A percentile compares a stretch with the other conserved stretches of the same genome.
These are phyloP conservation scores for Myocastor coypus DNA, from an alignment of 2,113 vertebrate species.

Conservation along the genomic window DNA sequence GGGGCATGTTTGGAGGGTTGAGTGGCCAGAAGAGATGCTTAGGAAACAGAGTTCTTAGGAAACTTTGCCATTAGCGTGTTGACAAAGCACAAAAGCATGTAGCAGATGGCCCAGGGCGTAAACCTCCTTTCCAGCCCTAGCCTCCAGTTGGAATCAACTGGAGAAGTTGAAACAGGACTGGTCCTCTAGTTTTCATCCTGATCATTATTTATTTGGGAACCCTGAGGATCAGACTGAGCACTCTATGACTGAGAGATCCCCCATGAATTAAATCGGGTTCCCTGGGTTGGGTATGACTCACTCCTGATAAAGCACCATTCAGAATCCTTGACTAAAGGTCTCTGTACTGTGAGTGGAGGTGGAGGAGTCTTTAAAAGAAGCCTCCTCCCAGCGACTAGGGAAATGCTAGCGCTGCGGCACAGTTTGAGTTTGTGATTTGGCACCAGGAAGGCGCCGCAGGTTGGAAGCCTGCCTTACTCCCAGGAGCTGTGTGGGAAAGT, in stretches of 20 bases:
- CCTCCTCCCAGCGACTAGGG: background rate
- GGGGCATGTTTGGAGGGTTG: background rate
- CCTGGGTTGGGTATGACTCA: background rate
- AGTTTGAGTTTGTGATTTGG: background rate
- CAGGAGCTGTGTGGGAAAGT: background rate
- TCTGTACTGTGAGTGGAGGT: background rate
- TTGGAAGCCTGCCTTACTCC: background rate
- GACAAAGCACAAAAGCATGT: background rate
- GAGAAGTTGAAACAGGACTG: background rate
- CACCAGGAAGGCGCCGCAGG: background rate
- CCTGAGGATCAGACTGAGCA: background rate
- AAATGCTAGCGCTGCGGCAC: background rate
- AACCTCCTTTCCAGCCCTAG: background rate
- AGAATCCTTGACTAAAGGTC: background rate
- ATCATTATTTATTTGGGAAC: background rate
- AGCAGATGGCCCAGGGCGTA: background rate
- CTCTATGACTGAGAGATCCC: background rate
- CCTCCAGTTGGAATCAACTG: background rate
- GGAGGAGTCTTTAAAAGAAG: background rate
- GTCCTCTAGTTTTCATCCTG: background rate
- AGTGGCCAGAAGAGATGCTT: background rate
- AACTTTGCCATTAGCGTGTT: too few species aligned
- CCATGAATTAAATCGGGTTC: background rate
- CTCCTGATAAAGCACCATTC: conserved; percentile 22
- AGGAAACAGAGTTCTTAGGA: background rate